Evolutionary conservation across 1,140 invertebrate species (phyloP).

Genomic region (Drosophila eugracilis): DNA sequence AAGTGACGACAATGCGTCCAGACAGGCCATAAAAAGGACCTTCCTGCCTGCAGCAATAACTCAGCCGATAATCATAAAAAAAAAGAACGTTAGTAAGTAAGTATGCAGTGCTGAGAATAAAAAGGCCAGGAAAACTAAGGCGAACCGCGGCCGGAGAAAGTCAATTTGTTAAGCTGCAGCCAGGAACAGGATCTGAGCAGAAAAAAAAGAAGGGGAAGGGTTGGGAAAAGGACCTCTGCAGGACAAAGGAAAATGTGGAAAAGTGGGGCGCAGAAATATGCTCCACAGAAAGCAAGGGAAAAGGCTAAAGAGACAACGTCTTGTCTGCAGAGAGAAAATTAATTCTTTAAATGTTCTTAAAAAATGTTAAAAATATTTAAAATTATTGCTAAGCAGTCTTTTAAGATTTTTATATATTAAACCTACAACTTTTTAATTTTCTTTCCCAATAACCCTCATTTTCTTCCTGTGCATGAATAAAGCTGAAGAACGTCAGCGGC

Average conservation of each 20-base stretch:
- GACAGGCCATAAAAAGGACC: slow-evolving; percentile 57
- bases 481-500: slow-evolving; percentile 44
- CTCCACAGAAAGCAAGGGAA: slow-evolving; percentile 21
- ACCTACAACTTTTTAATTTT: no score
- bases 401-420: no score
- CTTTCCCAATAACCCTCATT: neutral
- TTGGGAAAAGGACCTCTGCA: slow-evolving; percentile 9
- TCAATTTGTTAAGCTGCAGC: slow-evolving; percentile 82
- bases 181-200: slow-evolving; percentile 20
- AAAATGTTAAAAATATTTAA: neutral
- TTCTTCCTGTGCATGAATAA: slow-evolving; percentile 41
- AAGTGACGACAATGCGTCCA: slow-evolving; percentile 77
- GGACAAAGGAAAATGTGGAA: slow-evolving; percentile 44
- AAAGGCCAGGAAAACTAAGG: slow-evolving; percentile 48
- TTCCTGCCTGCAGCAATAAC: slow-evolving; percentile 75
- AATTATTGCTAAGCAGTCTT: no score
- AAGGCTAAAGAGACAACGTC: slow-evolving; percentile 4
- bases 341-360: no score
- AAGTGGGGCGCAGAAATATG: slow-evolving; percentile 70
- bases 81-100: slow-evolving; percentile 54
- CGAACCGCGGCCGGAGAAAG: slow-evolving; percentile 75
- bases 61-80: slow-evolving; percentile 81
- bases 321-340: slow-evolving; percentile 14
- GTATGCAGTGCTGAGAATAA: slow-evolving; percentile 63
- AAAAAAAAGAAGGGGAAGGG: slow-evolving; percentile 9